Evolutionary conservation across 1,140 invertebrate species (phyloP).

Genomic region (Brachionus angularis): DNA sequence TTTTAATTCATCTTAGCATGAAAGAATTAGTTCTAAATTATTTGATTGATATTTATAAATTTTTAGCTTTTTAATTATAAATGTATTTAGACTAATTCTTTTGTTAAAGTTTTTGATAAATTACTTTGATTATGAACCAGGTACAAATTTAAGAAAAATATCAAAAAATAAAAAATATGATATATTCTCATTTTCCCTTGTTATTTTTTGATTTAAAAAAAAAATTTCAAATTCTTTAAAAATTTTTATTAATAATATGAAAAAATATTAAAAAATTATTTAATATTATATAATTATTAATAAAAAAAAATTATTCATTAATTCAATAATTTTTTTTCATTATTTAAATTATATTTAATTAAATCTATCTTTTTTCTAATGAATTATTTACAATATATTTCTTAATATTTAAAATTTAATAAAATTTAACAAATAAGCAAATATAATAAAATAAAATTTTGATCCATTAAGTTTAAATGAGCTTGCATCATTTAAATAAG

Average conservation of each 20-base stretch:
- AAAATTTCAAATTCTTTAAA: no score
- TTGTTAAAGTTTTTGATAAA: not conserved
- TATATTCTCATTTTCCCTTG: no score
- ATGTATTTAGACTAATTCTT: not conserved
- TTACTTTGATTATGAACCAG: not conserved
- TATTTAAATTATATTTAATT: not conserved
- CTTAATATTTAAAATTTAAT: conserved; percentile 30
- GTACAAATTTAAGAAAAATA: no score
- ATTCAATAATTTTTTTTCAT: no score
- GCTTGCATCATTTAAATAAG: conserved; percentile 7
- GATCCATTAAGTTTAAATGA: not conserved
- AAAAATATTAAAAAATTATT: no score
- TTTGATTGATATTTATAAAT: not conserved
- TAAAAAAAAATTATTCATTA: no score
- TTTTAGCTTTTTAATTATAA: not conserved
- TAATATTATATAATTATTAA: no score
- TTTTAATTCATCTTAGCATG: not conserved
- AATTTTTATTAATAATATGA: no score
- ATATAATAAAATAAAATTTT: conserved; percentile 4
- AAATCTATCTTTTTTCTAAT: not conserved
- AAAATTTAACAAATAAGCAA: not conserved
- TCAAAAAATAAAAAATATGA: no score
- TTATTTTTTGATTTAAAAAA: no score
- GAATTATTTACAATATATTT: not conserved
- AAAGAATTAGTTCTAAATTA: not conserved